phyloP scores from a whole-genome alignment of 2,888 invertebrate species.

The Microctonus aethiopoides region DNA sequence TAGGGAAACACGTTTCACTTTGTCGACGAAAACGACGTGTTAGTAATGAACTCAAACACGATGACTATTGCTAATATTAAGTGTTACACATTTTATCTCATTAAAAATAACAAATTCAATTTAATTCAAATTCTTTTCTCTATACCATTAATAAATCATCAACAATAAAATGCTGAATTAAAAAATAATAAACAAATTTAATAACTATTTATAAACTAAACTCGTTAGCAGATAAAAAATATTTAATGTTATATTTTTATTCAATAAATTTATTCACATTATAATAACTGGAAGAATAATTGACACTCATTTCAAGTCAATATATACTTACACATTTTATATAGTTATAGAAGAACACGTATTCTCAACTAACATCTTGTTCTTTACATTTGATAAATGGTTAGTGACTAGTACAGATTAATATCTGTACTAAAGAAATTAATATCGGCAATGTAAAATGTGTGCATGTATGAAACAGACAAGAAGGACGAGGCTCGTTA shows the following conservation, averaged over 20 bases:
- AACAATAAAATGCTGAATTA: no score
- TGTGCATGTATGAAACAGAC: not conserved
- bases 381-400: conserved; percentile 36
- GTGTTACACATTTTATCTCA: not conserved
- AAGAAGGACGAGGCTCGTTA: conserved; percentile 29
- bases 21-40: conserved; percentile 14
- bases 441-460: not conserved
- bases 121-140: not conserved
- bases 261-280: not conserved
- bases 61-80: conserved; percentile 8
- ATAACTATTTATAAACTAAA: not conserved
- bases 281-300: conserved; percentile 15
- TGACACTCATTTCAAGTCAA: conserved; percentile 1
- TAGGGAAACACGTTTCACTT: conserved; percentile 22
- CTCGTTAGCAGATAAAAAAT: not conserved
- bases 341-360: not conserved
- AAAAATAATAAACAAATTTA: not conserved
- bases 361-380: not conserved
- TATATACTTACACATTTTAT: not conserved
- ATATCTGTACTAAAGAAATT: conserved; percentile 28
- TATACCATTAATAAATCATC: not conserved
- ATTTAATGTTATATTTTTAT: not conserved
- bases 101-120: not conserved
- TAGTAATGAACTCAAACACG: not conserved
- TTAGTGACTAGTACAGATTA: conserved; percentile 33